Evolutionary conservation across 2,797 vertebrate species (phyloP).

Genomic region (Phrynocephalus vlangalii): DNA sequence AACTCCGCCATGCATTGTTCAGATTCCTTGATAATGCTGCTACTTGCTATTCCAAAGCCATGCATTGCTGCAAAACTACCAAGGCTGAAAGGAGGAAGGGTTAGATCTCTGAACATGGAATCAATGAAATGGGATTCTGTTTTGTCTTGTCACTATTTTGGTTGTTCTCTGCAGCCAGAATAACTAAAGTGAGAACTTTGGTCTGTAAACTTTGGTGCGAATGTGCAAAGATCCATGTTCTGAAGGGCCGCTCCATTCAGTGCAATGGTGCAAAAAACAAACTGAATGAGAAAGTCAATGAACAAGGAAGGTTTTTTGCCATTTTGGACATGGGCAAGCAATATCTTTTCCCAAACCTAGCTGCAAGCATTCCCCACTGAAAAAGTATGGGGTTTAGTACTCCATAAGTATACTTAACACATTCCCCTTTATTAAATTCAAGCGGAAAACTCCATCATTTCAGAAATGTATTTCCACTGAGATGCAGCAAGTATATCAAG

Average conservation of each 20-base stretch:
- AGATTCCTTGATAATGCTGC: not conserved
- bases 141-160: too few relatives aligned
- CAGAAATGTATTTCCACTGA: not conserved
- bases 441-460: not conserved
- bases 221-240: not conserved
- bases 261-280: not conserved
- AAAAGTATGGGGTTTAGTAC: not conserved
- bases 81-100: not conserved
- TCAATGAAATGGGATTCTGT: too few relatives aligned
- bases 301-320: too few relatives aligned
- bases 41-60: not conserved
- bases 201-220: too few relatives aligned
- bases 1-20: not conserved
- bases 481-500: not conserved
- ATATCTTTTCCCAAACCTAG: not conserved
- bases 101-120: not conserved
- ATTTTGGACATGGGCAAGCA: too few relatives aligned
- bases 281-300: too few relatives aligned
- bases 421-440: not conserved
- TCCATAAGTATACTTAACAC: not conserved
- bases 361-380: not conserved
- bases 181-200: too few relatives aligned
- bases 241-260: too few relatives aligned
- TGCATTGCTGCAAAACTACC: not conserved
- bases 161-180: too few relatives aligned